These are phyloP conservation scores for Hipparchia sbordonii DNA, from an alignment of 2,888 invertebrate genomes.

Conservation along the genomic window DNA sequence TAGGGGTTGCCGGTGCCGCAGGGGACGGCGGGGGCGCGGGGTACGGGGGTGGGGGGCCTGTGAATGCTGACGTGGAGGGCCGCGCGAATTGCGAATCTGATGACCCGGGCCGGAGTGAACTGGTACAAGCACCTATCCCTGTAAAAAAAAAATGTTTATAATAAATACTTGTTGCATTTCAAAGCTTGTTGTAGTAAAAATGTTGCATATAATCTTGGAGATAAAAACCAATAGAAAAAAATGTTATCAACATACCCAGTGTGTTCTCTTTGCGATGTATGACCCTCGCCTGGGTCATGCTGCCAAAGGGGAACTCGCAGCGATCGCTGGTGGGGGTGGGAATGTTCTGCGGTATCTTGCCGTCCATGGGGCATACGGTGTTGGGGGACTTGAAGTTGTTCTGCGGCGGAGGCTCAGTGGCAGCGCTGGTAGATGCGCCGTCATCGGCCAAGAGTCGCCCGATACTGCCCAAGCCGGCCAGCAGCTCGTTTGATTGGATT, in stretches of 20 bases:
- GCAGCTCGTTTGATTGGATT: slow-evolving; percentile 60
- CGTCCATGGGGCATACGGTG: slow-evolving; percentile 93
- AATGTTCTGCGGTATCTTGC: slow-evolving; percentile 84
- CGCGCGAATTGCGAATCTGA: slow-evolving; percentile 42
- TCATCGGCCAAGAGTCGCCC: slow-evolving; percentile 49
- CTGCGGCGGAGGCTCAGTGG: slow-evolving; percentile 74
- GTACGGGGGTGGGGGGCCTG: slow-evolving; percentile 70
- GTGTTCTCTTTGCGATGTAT: slow-evolving; percentile 89
- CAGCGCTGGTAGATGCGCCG: slow-evolving; percentile 66
- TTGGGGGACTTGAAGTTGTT: slow-evolving; percentile 90
- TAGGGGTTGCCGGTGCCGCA: slow-evolving; percentile 43
- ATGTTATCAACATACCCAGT: slow-evolving; percentile 55
- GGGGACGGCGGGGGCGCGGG: slow-evolving; percentile 50
- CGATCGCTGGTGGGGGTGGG: slow-evolving; percentile 82
- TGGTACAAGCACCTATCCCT: slow-evolving; percentile 41
- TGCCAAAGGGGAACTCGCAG: slow-evolving; percentile 92
- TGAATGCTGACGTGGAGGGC: slow-evolving; percentile 49
- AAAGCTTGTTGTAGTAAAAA: too few species aligned
- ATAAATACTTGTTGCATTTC: not conserved
- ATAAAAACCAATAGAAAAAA: too few species aligned
- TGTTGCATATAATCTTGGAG: too few species aligned
- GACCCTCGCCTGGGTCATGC: slow-evolving; percentile 95
- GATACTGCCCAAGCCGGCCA: slow-evolving; percentile 68
- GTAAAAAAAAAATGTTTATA: slow-evolving; percentile 14
- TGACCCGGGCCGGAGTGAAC: slow-evolving; percentile 28